Base-by-base conservation (phyloP, 2,797 vertebrate species). In the Microcaecilia unicolor region DNA sequence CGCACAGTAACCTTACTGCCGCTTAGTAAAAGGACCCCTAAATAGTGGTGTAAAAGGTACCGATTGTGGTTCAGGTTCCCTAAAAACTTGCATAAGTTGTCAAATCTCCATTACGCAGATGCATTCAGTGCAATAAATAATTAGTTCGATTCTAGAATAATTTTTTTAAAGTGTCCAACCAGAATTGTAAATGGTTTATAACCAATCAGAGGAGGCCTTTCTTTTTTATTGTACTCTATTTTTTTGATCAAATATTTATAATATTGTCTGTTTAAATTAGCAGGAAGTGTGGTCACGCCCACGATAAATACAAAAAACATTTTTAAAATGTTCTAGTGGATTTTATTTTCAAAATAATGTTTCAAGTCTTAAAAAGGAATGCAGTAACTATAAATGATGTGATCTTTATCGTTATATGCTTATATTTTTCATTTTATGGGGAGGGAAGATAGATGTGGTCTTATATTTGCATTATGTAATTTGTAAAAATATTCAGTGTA, bases 91-190 rank as follows among this genome's bases (percentile, higher is more conserved):
- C n/a, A n/a, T n/a, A n/a, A n/a, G n/a, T n/a, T n/a, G n/a, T n/a
- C 35, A 56, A 45, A 50, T 48, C 29, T 64, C 48, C 52, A 58
- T 1, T 22, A 48, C 40, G n/a, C 46, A 53, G 34, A 34, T 30
- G 18, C 54, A 23, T 55, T 42, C 56, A 52, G 56, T 73, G 67
- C 67, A 70, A 51, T 64, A 50, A 59, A 59, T 43, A 47, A 57
- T 61, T 51, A 39, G 25, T 59, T 65, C 33, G 25, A 55, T 47
- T 58, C 18, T 1, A 50, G 38, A 61, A 10, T 56, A 41, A 43
- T 35, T 50, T 43, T 36, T 59, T 51, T n/a, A n/a, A n/a, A n/a
- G n/a, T n/a, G n/a, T 42, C n/a, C 45, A 39, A 56, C 17, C 32
- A 51, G 41, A 57, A 52, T 59, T 67, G 41, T 50, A 67, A 37